Evolutionary conservation across 2,113 vertebrate genomes (phyloP), one percentile per base, ranked within the genome.

Genomic region (Festucalex cinctus): DNA sequence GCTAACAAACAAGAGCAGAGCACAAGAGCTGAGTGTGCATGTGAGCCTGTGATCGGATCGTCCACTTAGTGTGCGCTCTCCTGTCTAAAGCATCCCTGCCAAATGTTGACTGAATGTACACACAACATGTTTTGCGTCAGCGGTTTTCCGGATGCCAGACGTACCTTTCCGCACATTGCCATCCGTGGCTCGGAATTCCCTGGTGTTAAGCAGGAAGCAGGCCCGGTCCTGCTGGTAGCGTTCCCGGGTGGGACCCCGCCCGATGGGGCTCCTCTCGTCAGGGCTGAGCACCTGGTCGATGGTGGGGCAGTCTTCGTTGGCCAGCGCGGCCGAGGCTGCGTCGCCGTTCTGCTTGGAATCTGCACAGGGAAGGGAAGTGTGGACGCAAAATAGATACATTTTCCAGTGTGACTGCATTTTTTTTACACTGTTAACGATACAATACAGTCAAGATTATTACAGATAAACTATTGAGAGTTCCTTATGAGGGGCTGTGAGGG

Each of bases 161-260:
- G 65, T 91, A 96, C 95, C 95, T 96, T 96, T 96, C 84, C 94
- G 92, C 87, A 96, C 94, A 86, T 94, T 95, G 71, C 94, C 93
- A 71, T 96, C 95, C 69, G 94, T 91, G 82, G 94, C 93, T 58
- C 94, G 93, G n/a, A 94, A 95, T 88, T 96, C 95, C 14, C 93
- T 91, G 36, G 93, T 93, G 87, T 94, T 94, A 83, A 96, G 93
- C 77, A 96, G 93, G 90, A 96, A 96, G 90, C 95, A 96, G 83
- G 95, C 95, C 7, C 93, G 91, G 86, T 96, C 95, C 71, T 95
- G 94, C 85, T 94, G 93, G 72, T 94, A 95, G 63, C 93, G 92
- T 67, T 95, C 94, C 39, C 93, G 92, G 65, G 92, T 93, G 3
- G 82, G 79, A n/a, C 86, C 86, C 24, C 83, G 85, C 3, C 92